Conservation (phyloP, 1,140 invertebrate genomes). For the Agrilus planipennis region DNA sequence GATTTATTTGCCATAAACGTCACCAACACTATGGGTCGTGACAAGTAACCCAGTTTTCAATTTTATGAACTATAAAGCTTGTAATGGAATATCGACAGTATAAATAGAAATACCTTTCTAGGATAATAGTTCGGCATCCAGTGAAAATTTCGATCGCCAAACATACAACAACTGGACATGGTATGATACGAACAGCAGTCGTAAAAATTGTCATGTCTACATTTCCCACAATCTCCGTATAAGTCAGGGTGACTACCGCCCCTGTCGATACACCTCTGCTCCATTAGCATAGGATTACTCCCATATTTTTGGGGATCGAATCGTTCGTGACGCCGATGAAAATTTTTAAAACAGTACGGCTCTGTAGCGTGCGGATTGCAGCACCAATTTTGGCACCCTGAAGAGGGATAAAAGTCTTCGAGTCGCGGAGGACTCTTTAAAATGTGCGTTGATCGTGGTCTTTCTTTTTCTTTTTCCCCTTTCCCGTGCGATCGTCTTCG, state of each 20-base stretch:
- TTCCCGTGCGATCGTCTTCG: slow-evolving; percentile 34
- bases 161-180: slow-evolving; percentile 31
- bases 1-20: too few species aligned
- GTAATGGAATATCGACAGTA: not conserved
- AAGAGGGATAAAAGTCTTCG: slow-evolving; percentile 34
- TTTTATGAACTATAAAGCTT: too few species aligned
- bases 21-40: too few species aligned
- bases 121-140: slow-evolving; percentile 21
- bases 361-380: slow-evolving; percentile 30
- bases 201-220: slow-evolving; percentile 19
- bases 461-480: slow-evolving; percentile 40
- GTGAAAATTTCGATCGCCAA: slow-evolving; percentile 25
- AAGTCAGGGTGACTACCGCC: slow-evolving; percentile 31
- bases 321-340: slow-evolving; percentile 32
- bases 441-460: slow-evolving; percentile 41
- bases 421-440: slow-evolving; percentile 28
- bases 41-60: too few species aligned
- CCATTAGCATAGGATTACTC: slow-evolving; percentile 32
- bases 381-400: slow-evolving; percentile 35
- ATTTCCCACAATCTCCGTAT: slow-evolving; percentile 23
- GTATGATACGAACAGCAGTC: slow-evolving; percentile 30
- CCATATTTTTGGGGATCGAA: slow-evolving; percentile 35
- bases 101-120: slow-evolving; percentile 13
- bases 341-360: slow-evolving; percentile 27
- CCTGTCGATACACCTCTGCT: slow-evolving; percentile 18